A percentile compares a stretch with the other conserved stretches of the same genome.
Conservation (phyloP, 2,113 vertebrate species). For the Silurus meridionalis region DNA sequence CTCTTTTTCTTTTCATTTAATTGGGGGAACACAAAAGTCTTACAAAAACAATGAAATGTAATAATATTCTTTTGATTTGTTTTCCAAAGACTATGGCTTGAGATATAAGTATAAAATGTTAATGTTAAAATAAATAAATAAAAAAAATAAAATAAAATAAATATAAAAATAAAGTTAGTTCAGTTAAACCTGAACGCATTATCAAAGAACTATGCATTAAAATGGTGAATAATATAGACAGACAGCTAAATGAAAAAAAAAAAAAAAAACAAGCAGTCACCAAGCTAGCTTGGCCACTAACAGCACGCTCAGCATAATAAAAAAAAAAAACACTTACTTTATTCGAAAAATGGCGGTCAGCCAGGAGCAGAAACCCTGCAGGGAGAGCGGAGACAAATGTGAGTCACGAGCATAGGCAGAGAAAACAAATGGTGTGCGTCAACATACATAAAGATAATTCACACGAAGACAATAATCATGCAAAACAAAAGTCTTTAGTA, state of each 20-base stretch:
- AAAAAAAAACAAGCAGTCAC: neutral
- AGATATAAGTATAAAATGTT: too few species aligned
- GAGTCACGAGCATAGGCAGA: neutral
- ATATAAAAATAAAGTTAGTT: too few species aligned
- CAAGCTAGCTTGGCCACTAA: neutral
- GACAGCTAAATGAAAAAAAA: neutral
- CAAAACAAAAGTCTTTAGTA: neutral
- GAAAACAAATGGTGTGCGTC: neutral
- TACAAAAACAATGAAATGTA: too few species aligned
- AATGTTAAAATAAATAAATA: too few species aligned
- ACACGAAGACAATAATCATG: neutral
- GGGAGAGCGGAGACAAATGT: conserved; percentile 17
- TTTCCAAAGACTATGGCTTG: too few species aligned
- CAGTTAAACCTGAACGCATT: neutral
- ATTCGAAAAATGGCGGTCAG: conserved; percentile 98
- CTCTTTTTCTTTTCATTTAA: too few species aligned
- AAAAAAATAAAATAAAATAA: too few species aligned
- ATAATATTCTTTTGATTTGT: too few species aligned
- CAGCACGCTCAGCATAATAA: neutral
- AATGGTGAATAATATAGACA: neutral
- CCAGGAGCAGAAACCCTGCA: conserved; percentile 96
- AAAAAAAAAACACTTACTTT: conserved; percentile 83
- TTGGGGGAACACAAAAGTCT: too few species aligned
- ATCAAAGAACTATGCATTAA: neutral
- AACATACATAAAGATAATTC: neutral